These are phyloP conservation scores for Drosophila nigrodunni DNA, from an alignment of 1,140 invertebrate species.

Conservation along the genomic window DNA sequence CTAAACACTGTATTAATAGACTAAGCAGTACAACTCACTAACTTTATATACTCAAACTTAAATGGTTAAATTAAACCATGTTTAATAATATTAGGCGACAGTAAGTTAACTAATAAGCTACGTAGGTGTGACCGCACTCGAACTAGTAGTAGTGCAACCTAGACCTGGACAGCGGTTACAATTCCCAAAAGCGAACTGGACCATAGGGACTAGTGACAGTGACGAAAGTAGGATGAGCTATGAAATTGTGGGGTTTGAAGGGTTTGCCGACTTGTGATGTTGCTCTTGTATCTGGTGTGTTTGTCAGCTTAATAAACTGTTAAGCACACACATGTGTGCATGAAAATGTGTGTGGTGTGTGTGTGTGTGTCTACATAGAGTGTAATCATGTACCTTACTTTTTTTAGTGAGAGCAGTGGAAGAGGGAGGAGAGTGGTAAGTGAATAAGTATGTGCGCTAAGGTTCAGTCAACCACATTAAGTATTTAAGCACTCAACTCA, in stretches of 20 bases:
- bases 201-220: slow-evolving; percentile 11
- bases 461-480: slow-evolving; percentile 81
- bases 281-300: slow-evolving; percentile 14
- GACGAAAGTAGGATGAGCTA: slow-evolving; percentile 65
- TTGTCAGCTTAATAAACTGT: slow-evolving; percentile 58
- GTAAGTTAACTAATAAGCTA: slow-evolving; percentile 50
- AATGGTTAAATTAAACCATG: neutral
- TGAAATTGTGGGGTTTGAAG: slow-evolving; percentile 27
- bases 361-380: slow-evolving; percentile 5
- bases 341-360: slow-evolving; percentile 6
- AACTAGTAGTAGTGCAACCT: slow-evolving; percentile 7
- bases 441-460: slow-evolving; percentile 78
- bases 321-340: slow-evolving; percentile 8
- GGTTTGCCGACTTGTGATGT: slow-evolving; percentile 4
- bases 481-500: slow-evolving; percentile 81
- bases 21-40: neutral
- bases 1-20: too few relatives aligned
- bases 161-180: slow-evolving; percentile 21
- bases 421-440: slow-evolving; percentile 36
- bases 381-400: slow-evolving; percentile 2
- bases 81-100: slow-evolving; percentile 34
- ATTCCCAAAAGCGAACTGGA: slow-evolving; percentile 7
- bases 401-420: slow-evolving; percentile 8
- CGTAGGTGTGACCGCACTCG: slow-evolving; percentile 49
- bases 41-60: neutral